Evolutionary conservation across 1,140 invertebrate genomes (phyloP).

Genomic region (Leptinotarsa defecta): DNA sequence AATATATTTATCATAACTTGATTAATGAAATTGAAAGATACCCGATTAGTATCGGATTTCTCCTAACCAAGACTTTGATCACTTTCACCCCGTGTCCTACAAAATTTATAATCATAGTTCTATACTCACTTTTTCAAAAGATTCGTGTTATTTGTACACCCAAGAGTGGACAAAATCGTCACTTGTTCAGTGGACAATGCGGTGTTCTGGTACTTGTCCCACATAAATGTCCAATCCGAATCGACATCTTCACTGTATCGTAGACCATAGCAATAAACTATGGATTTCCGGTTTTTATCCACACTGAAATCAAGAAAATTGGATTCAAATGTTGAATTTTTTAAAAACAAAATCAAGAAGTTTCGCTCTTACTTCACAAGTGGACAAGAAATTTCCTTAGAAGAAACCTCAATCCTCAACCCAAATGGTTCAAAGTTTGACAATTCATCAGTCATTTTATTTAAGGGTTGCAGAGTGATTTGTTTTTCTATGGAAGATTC

Average conservation of each 20-base stretch:
- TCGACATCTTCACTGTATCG: slow-evolving; percentile 47
- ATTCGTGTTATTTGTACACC: slow-evolving; percentile 60
- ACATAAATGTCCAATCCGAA: slow-evolving; percentile 60
- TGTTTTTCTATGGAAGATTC: too few species aligned
- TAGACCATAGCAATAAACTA: slow-evolving; percentile 64
- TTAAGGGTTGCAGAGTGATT: too few species aligned
- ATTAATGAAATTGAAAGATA: too few species aligned
- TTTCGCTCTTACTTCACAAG: not conserved
- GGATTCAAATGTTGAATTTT: not conserved
- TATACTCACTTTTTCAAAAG: slow-evolving; percentile 55
- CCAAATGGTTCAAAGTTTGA: too few species aligned
- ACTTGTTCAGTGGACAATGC: slow-evolving; percentile 61
- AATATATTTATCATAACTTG: too few species aligned
- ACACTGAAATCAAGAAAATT: slow-evolving; percentile 49
- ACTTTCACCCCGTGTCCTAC: too few species aligned
- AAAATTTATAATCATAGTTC: too few species aligned
- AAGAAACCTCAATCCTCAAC: not conserved
- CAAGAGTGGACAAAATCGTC: slow-evolving; percentile 62
- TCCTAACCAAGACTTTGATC: too few species aligned
- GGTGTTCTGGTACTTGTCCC: slow-evolving; percentile 57
- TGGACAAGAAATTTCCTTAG: not conserved
- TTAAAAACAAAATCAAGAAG: not conserved
- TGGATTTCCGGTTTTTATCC: slow-evolving; percentile 61
- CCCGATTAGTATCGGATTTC: too few species aligned
- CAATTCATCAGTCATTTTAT: too few species aligned